phyloP scores from a whole-genome alignment of 2,888 invertebrate species.

The Cheiracanthium punctorium region DNA sequence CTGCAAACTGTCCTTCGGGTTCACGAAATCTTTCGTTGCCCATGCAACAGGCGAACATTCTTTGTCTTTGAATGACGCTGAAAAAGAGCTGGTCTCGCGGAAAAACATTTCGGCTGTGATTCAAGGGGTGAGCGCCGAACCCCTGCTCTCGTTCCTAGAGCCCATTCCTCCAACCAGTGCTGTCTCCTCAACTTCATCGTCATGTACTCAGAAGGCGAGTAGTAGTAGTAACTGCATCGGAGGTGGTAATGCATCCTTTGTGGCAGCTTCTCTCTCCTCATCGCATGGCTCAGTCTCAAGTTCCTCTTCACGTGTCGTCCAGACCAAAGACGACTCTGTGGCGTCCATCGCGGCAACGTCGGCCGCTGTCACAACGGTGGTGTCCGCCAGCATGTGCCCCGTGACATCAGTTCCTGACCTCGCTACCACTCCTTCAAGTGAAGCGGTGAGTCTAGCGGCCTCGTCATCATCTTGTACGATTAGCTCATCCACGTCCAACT shows the following conservation, averaged over 20 bases:
- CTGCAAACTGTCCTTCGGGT: constrained; percentile 97
- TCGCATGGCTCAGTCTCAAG: constrained; percentile 65
- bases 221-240: constrained; percentile 52
- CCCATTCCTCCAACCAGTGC: constrained; percentile 83
- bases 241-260: constrained; percentile 51
- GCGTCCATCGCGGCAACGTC: constrained; percentile 34
- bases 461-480: constrained; percentile 31
- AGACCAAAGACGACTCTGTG: constrained; percentile 32
- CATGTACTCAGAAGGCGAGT: constrained; percentile 74
- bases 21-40: constrained; percentile 94
- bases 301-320: constrained; percentile 69
- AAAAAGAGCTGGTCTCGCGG: constrained; percentile 90
- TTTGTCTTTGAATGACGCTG: constrained; percentile 90
- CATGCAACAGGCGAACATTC: constrained; percentile 96
- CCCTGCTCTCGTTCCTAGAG: constrained; percentile 95
- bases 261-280: constrained; percentile 47
- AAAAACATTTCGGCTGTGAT: constrained; percentile 97
- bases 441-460: constrained; percentile 10
- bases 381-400: constrained; percentile 60
- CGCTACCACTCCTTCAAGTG: constrained; percentile 17
- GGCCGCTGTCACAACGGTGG: constrained; percentile 50
- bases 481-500: constrained; percentile 41
- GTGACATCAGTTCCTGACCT: constrained; percentile 62
- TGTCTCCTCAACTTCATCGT: constrained; percentile 29
- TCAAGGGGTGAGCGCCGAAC: constrained; percentile 93